Evolutionary conservation across 1,140 invertebrate species (phyloP).

Genomic region (Coenobita brevimanus): DNA sequence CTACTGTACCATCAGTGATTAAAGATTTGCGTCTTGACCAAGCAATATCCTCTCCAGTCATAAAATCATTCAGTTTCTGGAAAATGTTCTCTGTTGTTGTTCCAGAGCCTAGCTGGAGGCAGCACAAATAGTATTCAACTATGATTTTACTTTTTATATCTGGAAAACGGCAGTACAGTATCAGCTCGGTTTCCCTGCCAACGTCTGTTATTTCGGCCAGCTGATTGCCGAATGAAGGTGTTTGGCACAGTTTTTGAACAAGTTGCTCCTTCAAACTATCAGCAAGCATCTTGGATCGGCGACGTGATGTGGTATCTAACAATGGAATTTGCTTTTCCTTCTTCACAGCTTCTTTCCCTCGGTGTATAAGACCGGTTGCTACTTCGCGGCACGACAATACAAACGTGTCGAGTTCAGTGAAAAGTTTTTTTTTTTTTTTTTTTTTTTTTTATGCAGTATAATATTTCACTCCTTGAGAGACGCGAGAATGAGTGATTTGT

Average conservation of each 20-base stretch:
- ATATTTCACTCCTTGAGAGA: conserved; percentile 10
- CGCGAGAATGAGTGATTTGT: too few relatives aligned
- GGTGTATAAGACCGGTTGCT: conserved; percentile 12
- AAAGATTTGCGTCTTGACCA: neutral
- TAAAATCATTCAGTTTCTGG: neutral
- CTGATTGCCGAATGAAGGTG: conserved; percentile 7
- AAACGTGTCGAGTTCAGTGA: conserved; percentile 27
- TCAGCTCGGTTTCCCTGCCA: neutral
- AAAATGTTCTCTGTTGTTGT: neutral
- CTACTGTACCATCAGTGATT: too few relatives aligned
- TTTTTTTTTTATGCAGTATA: neutral
- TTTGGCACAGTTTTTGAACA: neutral
- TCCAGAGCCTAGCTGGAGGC: neutral
- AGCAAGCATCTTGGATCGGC: conserved; percentile 28
- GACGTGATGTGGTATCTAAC: conserved; percentile 22
- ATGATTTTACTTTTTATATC: conserved; percentile 23
- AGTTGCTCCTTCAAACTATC: conserved; percentile 19
- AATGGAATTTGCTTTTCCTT: conserved; percentile 25
- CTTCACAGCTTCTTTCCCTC: conserved; percentile 30
- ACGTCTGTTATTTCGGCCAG: conserved; percentile 32
- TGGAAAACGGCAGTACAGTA: conserved; percentile 34
- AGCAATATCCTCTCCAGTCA: neutral
- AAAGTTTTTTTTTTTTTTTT: too few relatives aligned
- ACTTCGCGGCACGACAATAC: conserved; percentile 25
- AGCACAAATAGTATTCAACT: too few relatives aligned